Percentiles rank a stretch among this genome's conserved stretches.
Conservation (phyloP, 2,113 vertebrate genomes). For the Apteryx mantelli region DNA sequence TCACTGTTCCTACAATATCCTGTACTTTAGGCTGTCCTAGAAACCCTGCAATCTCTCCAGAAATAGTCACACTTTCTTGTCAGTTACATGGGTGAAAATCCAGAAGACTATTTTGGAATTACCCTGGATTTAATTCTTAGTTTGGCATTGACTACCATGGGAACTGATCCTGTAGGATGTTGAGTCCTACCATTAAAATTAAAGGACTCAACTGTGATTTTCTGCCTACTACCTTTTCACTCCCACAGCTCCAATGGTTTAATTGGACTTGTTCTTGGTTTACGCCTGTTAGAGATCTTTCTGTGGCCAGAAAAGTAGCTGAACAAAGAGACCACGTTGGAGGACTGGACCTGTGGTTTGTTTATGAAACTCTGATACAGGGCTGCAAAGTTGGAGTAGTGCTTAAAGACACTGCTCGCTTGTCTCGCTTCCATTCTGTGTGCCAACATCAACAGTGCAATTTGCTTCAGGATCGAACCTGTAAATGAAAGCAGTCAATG, state of each 20-base stretch:
- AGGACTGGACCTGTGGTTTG: background rate
- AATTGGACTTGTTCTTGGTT: background rate
- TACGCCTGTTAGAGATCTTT: background rate
- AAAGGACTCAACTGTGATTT: background rate
- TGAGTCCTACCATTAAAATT: background rate
- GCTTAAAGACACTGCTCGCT: background rate
- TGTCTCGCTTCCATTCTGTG: background rate
- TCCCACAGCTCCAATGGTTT: background rate
- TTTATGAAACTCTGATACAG: background rate
- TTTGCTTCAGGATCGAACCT: background rate
- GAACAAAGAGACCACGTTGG: background rate
- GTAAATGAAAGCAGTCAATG: background rate
- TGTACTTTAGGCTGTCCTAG: background rate
- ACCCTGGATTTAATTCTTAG: background rate
- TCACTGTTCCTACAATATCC: background rate
- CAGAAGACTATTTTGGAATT: background rate
- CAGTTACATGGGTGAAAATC: background rate
- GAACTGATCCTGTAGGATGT: background rate
- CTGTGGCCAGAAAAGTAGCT: background rate
- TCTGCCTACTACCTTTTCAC: background rate
- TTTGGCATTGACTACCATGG: background rate
- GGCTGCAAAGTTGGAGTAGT: background rate
- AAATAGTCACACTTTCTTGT: background rate
- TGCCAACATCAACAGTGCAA: slow-evolving; percentile 34
- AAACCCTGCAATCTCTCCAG: background rate